Evolutionary conservation across 1,140 invertebrate species (phyloP), one percentile per base, ranked within the genome.

Genomic region (Saccostrea echinata): DNA sequence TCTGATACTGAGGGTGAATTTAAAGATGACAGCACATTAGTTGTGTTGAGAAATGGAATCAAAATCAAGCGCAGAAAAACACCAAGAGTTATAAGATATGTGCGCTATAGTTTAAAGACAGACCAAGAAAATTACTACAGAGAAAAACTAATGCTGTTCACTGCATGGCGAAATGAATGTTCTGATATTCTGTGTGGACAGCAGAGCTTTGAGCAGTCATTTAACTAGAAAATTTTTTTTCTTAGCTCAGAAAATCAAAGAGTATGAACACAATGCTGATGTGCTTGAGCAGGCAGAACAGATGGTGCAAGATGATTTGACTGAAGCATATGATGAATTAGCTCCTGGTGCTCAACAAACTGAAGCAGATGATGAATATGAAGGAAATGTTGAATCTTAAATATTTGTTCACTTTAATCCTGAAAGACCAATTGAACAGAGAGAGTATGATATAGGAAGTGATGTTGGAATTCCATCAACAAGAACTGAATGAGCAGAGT

Each of bases 21-120:
- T 83, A 61, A 84, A 33, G 84, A 84, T 24, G n/a, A 52, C 51
- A 30, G 21, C 27, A 61, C 27, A 64, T n/a, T 57, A 12, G 57
- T 88, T 18, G 51, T 33, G 33, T 88, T 88, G 35, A 88, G 84
- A 76, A 88, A 84, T 88, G 86, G 86, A n/a, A 76, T 88, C 30
- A 84, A 64, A 76, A 88, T 88, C 18, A 68, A 76, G 21, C 84
- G 52, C 76, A 84, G 87, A 71, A 53, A 57, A 57, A 81, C n/a
- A 61, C 43, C 43, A 43, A 43, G 43, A 43, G 43, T 43, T 43
- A 2, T 43, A 43, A 43, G 43, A 43, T 43, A 43, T 43, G 43
- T 43, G 43, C 43, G 43, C 43, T 43, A 81, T n/a, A 21, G 27
- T 61, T 88, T n/a, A 4, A 76, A 86, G 24, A 55, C 8, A 43